A percentile compares a stretch with the other conserved stretches of the same genome.
Evolutionary conservation across 1,140 invertebrate species (phyloP).

Genomic region (Rhagoletis pomonella): DNA sequence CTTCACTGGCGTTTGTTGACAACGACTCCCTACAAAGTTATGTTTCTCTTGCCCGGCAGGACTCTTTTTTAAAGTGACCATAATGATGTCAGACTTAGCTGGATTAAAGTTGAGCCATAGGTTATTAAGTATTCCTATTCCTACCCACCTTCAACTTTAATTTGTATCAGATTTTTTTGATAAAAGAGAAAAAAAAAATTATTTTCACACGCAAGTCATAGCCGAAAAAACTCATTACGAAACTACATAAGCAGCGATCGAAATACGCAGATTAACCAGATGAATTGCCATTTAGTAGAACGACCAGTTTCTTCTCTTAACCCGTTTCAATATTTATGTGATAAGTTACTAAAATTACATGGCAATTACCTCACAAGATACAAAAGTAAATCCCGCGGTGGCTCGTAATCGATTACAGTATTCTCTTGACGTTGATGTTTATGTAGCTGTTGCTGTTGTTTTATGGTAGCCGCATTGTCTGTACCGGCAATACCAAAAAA

Average conservation of each 20-base stretch:
- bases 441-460: conserved; percentile 48
- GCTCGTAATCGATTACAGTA: conserved; percentile 74
- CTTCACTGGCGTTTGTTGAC: no score
- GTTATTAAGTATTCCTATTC: no score
- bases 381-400: conserved; percentile 78
- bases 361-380: conserved; percentile 79
- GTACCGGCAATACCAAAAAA: not conserved
- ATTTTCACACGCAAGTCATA: no score
- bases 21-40: no score
- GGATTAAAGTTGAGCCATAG: no score
- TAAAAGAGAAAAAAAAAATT: no score
- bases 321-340: not conserved
- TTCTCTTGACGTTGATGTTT: conserved; percentile 6
- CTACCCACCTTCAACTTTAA: no score
- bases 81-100: no score
- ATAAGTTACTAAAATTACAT: conserved; percentile 46
- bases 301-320: not conserved
- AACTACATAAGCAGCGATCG: not conserved
- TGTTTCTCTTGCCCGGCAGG: no score
- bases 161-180: no score
- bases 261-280: not conserved
- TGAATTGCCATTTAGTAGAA: conserved; percentile 19
- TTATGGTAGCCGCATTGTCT: conserved; percentile 55
- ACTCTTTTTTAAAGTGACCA: no score
- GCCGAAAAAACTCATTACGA: not conserved